These are phyloP conservation scores for Eubucco bourcierii DNA, from an alignment of 2,113 vertebrate genomes.

Conservation along the genomic window DNA sequence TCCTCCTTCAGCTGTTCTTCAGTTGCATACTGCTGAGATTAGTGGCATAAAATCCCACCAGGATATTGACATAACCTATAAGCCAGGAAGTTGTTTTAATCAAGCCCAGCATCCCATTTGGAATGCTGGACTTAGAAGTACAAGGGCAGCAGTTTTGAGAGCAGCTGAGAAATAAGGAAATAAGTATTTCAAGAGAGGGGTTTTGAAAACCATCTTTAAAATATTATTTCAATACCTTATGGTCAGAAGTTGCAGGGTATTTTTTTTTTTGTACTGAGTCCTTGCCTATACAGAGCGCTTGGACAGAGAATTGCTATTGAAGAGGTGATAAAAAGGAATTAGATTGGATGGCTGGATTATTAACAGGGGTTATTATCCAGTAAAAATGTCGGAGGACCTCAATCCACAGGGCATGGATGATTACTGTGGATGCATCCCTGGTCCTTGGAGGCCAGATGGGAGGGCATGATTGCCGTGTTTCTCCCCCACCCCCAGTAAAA, in stretches of 20 bases:
- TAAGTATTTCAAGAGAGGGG: neutral
- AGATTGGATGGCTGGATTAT: slow-evolving; percentile 20
- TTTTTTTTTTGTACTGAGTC: neutral
- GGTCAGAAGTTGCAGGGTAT: neutral
- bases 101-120: slow-evolving; percentile 58
- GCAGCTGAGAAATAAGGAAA: slow-evolving; percentile 40
- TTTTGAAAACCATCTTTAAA: neutral
- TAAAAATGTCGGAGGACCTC: slow-evolving; percentile 26
- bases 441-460: slow-evolving; percentile 8
- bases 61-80: slow-evolving; percentile 54
- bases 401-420: neutral
- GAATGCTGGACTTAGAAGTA: slow-evolving; percentile 47
- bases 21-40: slow-evolving; percentile 48
- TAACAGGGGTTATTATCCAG: slow-evolving; percentile 24
- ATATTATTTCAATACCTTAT: neutral
- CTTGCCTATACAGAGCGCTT: neutral
- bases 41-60: slow-evolving; percentile 55
- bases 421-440: slow-evolving; percentile 25
- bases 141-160: slow-evolving; percentile 52
- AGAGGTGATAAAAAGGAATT: slow-evolving; percentile 43
- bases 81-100: slow-evolving; percentile 65
- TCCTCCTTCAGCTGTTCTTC: neutral
- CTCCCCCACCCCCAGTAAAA: neutral
- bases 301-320: neutral
- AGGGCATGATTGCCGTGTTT: neutral